These are phyloP conservation scores for Phoxinus dragarum DNA, from an alignment of 2,797 vertebrate species.

Conservation along the genomic window DNA sequence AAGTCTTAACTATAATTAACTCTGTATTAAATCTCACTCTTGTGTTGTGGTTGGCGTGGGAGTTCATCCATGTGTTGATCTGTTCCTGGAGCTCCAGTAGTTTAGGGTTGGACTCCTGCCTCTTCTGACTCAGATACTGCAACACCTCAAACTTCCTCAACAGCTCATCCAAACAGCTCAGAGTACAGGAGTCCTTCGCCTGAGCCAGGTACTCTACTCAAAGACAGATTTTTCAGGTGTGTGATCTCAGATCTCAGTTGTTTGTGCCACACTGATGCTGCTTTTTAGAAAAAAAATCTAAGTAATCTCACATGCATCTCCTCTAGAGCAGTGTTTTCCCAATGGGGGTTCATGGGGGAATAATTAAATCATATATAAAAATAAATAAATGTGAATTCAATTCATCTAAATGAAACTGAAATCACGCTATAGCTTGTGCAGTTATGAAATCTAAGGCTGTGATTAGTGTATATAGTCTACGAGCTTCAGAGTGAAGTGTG, in stretches of 20 bases:
- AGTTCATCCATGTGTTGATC: conserved; percentile 74
- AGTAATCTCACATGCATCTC: neutral
- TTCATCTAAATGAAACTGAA: no score
- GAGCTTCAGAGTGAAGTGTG: no score
- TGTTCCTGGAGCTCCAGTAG: conserved; percentile 80
- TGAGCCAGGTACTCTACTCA: conserved; percentile 81
- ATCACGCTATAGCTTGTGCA: no score
- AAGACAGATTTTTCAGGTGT: neutral
- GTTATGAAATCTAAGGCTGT: no score
- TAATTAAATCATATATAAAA: neutral
- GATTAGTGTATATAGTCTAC: neutral
- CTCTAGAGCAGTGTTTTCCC: neutral
- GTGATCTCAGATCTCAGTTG: neutral
- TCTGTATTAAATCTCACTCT: conserved; percentile 63
- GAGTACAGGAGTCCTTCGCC: conserved; percentile 77
- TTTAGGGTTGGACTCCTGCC: conserved; percentile 82
- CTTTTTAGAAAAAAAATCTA: neutral
- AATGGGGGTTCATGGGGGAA: no score
- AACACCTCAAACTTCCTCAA: conserved; percentile 85
- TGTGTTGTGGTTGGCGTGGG: conserved; percentile 59
- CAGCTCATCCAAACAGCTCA: conserved; percentile 78
- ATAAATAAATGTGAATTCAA: no score
- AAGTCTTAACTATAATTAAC: no score
- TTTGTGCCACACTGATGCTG: neutral
- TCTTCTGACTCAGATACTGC: conserved; percentile 79